Conservation (phyloP, 1,140 invertebrate genomes). For the Trichonephila clavipes region DNA sequence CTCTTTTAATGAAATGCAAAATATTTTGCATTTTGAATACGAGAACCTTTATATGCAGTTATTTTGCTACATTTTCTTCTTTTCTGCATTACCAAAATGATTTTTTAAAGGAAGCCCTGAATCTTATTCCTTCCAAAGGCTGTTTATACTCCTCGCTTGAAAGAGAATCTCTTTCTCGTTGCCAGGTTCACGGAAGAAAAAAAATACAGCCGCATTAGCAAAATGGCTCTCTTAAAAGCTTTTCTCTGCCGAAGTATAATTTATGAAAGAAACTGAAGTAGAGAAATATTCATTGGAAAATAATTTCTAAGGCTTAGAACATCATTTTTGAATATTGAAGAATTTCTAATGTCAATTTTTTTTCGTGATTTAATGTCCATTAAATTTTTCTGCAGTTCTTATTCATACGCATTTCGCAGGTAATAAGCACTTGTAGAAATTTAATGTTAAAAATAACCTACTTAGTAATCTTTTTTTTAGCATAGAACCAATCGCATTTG, state of each 20-base stretch:
- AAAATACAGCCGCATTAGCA: slow-evolving; percentile 8
- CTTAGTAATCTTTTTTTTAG: too few relatives aligned
- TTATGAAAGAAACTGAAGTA: slow-evolving; percentile 11
- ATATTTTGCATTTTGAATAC: slow-evolving; percentile 39
- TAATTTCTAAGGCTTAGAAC: slow-evolving; percentile 4
- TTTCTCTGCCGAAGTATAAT: not conserved
- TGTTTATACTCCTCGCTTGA: not conserved
- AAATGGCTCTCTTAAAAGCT: slow-evolving; percentile 37
- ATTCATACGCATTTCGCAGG: too few relatives aligned
- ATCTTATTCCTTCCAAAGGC: not conserved
- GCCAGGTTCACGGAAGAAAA: not conserved
- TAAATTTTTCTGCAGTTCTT: not conserved
- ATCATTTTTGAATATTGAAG: slow-evolving; percentile 10
- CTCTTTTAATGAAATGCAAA: slow-evolving; percentile 26
- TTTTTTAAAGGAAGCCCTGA: slow-evolving; percentile 13
- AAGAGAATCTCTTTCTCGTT: slow-evolving; percentile 1
- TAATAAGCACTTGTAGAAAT: too few relatives aligned
- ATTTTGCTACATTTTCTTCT: not conserved
- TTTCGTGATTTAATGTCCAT: not conserved
- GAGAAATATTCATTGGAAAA: slow-evolving; percentile 11
- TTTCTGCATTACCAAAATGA: not conserved
- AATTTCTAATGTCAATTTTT: not conserved
- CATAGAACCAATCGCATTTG: too few relatives aligned
- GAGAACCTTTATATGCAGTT: not conserved
- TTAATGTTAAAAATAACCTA: too few relatives aligned